These are phyloP conservation scores for Antheraea assamensis DNA, from an alignment of 2,888 invertebrate species.

Conservation along the genomic window DNA sequence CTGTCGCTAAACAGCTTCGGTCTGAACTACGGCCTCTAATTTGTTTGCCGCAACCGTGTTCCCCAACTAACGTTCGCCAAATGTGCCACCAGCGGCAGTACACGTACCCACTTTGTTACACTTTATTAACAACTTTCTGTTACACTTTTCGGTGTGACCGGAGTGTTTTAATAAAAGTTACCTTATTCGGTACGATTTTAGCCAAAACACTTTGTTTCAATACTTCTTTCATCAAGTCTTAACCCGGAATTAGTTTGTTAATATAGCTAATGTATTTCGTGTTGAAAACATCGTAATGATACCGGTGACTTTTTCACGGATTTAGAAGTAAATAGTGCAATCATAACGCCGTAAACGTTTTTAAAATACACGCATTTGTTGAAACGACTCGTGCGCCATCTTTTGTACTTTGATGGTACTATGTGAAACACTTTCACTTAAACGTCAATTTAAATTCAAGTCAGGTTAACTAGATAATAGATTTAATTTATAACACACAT, in stretches of 20 bases:
- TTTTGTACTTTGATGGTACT: too few relatives aligned
- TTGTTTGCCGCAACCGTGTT: constrained; percentile 43
- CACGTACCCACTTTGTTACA: not conserved
- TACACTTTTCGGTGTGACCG: not conserved
- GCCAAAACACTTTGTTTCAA: not conserved
- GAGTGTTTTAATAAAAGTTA: not conserved
- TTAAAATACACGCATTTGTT: too few relatives aligned
- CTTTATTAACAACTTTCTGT: constrained; percentile 9
- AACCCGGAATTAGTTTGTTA: not conserved
- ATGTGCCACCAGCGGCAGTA: constrained; percentile 25
- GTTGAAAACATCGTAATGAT: too few relatives aligned
- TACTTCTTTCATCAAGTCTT: not conserved
- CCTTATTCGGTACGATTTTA: not conserved
- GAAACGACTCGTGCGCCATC: too few relatives aligned
- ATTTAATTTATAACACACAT: too few relatives aligned
- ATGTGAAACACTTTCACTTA: too few relatives aligned
- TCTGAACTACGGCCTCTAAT: constrained; percentile 41
- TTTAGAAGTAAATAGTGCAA: too few relatives aligned
- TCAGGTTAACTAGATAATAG: too few relatives aligned
- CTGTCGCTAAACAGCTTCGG: constrained; percentile 25
- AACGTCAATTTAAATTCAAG: too few relatives aligned
- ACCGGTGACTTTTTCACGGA: too few relatives aligned
- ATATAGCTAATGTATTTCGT: too few relatives aligned
- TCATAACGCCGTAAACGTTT: too few relatives aligned
- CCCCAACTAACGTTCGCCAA: constrained; percentile 30